Conservation (phyloP, 2,797 vertebrate species). For the Acanthornis magna region DNA sequence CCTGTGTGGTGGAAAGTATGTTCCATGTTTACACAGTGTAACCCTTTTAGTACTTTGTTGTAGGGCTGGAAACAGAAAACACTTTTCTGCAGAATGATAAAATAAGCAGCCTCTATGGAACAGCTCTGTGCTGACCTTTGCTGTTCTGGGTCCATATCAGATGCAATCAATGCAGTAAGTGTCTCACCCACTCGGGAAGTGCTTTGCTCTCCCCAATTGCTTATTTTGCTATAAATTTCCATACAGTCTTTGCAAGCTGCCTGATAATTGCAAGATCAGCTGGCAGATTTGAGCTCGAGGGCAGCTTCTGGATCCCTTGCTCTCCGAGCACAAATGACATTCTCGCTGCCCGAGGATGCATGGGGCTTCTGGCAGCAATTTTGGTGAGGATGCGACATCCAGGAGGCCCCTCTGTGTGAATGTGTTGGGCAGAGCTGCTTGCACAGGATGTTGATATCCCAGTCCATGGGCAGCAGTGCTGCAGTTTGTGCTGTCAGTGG, state of each 20-base stretch:
- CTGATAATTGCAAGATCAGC: neutral
- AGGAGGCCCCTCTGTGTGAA: accelerated
- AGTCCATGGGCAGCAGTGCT: accelerated
- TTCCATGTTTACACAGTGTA: neutral
- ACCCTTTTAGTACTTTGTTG: neutral
- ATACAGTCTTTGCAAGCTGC: neutral
- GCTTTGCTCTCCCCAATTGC: neutral
- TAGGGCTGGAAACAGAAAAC: neutral
- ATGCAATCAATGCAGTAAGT: neutral
- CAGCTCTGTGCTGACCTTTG: neutral
- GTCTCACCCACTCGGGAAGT: neutral
- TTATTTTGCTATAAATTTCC: conserved; percentile 21
- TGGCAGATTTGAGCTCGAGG: neutral
- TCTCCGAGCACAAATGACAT: accelerated
- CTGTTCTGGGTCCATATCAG: neutral
- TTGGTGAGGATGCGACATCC: accelerated
- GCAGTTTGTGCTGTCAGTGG: neutral
- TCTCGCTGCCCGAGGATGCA: accelerated
- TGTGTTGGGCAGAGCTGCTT: neutral
- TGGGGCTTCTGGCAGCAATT: accelerated
- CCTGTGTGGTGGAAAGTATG: neutral
- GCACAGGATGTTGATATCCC: accelerated
- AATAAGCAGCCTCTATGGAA: neutral
- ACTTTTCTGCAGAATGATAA: neutral
- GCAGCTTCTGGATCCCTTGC: neutral